Percentiles rank a stretch among this genome's conserved stretches.
phyloP scores from a whole-genome alignment of 2,888 invertebrate genomes.

The Syrphus vitripennis region DNA sequence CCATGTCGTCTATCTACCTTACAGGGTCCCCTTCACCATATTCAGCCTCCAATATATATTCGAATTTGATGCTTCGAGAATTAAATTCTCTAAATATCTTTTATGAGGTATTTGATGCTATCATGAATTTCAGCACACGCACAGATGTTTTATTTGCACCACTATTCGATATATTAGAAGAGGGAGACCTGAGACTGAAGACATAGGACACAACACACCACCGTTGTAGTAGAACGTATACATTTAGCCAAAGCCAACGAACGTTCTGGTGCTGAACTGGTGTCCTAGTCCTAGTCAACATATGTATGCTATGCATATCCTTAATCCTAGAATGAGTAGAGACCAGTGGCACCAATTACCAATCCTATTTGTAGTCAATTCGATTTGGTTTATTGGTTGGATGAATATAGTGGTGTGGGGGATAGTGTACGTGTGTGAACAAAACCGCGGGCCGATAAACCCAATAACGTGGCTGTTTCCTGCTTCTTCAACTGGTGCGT shows the following conservation, averaged over 20 bases:
- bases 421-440: neutral
- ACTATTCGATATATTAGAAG: neutral
- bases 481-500: neutral
- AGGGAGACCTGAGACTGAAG: neutral
- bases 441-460: constrained; percentile 54
- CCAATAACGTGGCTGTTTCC: constrained; percentile 51
- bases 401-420: neutral
- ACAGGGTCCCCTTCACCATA: neutral
- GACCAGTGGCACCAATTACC: constrained; percentile 44
- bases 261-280: neutral
- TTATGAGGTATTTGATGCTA: constrained; percentile 51
- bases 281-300: neutral
- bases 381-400: constrained; percentile 42
- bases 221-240: too few relatives aligned
- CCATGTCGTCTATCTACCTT: neutral
- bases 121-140: constrained; percentile 34
- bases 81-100: constrained; percentile 64
- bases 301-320: neutral
- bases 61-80: constrained; percentile 33
- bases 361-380: constrained; percentile 59
- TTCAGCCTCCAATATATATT: neutral
- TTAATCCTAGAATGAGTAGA: neutral
- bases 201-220: too few relatives aligned
- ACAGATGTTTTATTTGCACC: neutral
- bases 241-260: constrained; percentile 1